phyloP scores from a whole-genome alignment of 1,140 invertebrate genomes.

The Spodoptera frugiperda region DNA sequence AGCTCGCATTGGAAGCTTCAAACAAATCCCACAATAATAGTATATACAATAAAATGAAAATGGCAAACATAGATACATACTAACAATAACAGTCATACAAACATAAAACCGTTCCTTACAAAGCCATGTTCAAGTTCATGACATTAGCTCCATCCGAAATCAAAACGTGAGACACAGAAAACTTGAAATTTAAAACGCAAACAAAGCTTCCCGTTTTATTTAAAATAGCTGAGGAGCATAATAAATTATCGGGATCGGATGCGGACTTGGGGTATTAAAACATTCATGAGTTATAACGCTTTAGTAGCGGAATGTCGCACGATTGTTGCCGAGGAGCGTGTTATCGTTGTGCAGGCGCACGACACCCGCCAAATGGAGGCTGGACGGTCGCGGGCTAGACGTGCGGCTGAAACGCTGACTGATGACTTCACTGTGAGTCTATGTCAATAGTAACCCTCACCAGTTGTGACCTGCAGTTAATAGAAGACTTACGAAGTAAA shows the following conservation, averaged over 20 bases:
- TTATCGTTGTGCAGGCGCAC: constrained; percentile 52
- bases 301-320: constrained; percentile 52
- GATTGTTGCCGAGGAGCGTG: constrained; percentile 45
- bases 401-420: constrained; percentile 27
- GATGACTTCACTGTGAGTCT: neutral
- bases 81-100: no score
- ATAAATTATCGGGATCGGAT: constrained; percentile 47
- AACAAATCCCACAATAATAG: no score
- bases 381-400: neutral
- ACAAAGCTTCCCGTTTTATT: constrained; percentile 43
- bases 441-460: no score
- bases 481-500: no score
- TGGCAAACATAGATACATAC: no score
- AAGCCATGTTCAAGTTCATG: neutral
- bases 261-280: constrained; percentile 54
- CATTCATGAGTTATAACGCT: constrained; percentile 63
- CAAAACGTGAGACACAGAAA: constrained; percentile 17
- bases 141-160: neutral
- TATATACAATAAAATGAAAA: no score
- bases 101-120: neutral
- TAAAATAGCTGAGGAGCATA: constrained; percentile 41
- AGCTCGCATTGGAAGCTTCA: no score
- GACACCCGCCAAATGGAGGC: constrained; percentile 30
- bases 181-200: constrained; percentile 12
- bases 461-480: no score